Base-by-base conservation (phyloP, 2,888 invertebrate species). In the Diploptera punctata region DNA sequence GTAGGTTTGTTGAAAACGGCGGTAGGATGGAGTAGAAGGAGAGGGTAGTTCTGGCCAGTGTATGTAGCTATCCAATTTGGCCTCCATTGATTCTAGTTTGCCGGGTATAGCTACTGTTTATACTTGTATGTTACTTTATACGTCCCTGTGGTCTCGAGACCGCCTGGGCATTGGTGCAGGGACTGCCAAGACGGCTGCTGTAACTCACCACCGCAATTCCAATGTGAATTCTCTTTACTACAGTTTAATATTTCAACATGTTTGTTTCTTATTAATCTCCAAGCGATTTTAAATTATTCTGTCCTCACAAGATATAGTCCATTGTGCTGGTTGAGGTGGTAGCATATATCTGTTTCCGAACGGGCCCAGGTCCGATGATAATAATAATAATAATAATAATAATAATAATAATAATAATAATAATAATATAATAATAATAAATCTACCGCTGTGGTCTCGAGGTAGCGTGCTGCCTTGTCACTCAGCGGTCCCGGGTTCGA, bases 71-170 rank as follows among this genome's bases (percentile, higher is more conserved):
- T 33, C 33, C 33, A 33, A 33, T 33, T 33, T 33, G 10, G 33
- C 33, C 33, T 33, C 33, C 33, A 33, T 47, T 24, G 52, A 52
- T 52, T 52, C 52, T 52, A 24, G 21, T 52, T 52, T 24, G 9
- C 52, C 13, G 13, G 21, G 19, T 19, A 19, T 24, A 33, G 5
- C 2, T 47, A n/a, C 52, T 52, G 33, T 33, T 33, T 33, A 33
- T 33, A 33, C 33, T 33, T 33, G 33, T 33, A 33, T 52, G 52
- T 52, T 52, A 52, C 52, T 24, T 52, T 52, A 52, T 52, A 52
- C 24, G 21, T 24, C 52, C 52, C 52, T 21, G 52, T 21, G 52
- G 52, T 52, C n/a, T n/a, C 52, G 5, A 10, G 5, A 3, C 52
- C 52, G 10, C 52, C 24, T 21, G 52, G 52, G 52, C 24, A 52